Base-by-base conservation (phyloP, 2,797 vertebrate genomes). In the Acanthornis magna region DNA sequence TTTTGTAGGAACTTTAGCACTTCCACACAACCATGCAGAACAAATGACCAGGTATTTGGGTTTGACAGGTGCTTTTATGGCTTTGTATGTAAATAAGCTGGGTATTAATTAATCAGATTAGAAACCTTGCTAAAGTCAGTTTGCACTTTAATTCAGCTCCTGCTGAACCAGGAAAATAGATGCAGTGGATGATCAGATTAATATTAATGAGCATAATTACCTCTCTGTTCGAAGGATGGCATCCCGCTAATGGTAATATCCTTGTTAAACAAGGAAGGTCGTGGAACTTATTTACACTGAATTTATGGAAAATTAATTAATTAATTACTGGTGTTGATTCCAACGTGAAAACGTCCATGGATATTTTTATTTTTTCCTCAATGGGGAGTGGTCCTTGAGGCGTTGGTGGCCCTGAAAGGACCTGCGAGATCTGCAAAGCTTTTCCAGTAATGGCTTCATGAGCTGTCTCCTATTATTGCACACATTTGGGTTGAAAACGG, bases 371-470 rank as follows among this genome's bases (percentile, higher is more conserved):
- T 58, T 89, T 72, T 48, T 5, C 5, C 19, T n/a, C 71, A 11
- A 0, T 2, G 27, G 47, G 16, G 67, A 11, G 2, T 26, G 19
- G 16, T 58, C 32, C 21, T 54, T 21, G 36, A 63, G 55, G 62
- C 1, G 0, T 1, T 57, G 18, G 20, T 0, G 27, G 29, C 83
- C 90, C 84, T 82, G 76, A 47, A 43, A 78, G 76, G 75, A 88
- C 72, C 67, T 88, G n/a, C 54, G 79, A 48, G 76, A 17, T 34
- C 36, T 77, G 47, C 58, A 47, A 5, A 81, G n/a, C 54, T 88
- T 93, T 95, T 80, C 90, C 88, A 95, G 89, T 76, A 85, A 70
- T 16, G 76, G 43, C 74, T 83, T 60, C 58, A 1, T 11, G 43
- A 76, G 38, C 89, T 68, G 32, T 34, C 71, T 89, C 62, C 74